Percentiles rank a stretch among this genome's conserved stretches.
phyloP scores from a whole-genome alignment of 2,888 invertebrate genomes.

The Cheilosia pagana region DNA sequence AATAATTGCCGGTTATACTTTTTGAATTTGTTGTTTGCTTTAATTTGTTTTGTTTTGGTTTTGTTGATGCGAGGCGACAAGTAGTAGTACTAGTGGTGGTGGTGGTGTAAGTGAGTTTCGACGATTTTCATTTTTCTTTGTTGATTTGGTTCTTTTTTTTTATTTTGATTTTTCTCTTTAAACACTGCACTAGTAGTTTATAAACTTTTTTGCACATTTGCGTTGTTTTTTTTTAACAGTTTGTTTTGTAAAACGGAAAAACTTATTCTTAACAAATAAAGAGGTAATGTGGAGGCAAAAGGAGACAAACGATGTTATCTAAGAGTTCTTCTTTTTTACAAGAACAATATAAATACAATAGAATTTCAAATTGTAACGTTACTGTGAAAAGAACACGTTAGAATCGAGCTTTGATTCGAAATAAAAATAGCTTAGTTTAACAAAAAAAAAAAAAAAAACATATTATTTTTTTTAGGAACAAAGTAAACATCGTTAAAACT shows the following conservation, averaged over 20 bases:
- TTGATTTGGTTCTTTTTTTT: constrained; percentile 17
- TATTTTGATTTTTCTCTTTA: constrained; percentile 18
- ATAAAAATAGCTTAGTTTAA: background rate
- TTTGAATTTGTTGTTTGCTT: constrained; percentile 51
- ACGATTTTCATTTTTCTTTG: constrained; percentile 36
- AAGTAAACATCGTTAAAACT: constrained; percentile 76
- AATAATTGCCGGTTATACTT: constrained; percentile 69
- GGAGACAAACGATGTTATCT: constrained; percentile 72
- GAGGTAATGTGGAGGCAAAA: constrained; percentile 74
- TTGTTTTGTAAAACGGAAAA: constrained; percentile 27
- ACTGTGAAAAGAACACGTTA: background rate
- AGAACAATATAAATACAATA: background rate
- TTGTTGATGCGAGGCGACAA: constrained; percentile 61
- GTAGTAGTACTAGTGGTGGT: constrained; percentile 58
- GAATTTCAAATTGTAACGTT: background rate
- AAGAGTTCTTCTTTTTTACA: constrained; percentile 16
- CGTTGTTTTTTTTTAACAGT: background rate
- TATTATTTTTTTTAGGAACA: constrained; percentile 31
- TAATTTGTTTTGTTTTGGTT: constrained; percentile 30
- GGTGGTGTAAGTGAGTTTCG: constrained; percentile 58
- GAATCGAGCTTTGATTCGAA: background rate
- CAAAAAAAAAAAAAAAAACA: background rate
- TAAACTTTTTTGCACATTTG: constrained; percentile 4
- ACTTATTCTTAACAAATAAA: constrained; percentile 60
- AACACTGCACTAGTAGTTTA: constrained; percentile 42